Evolutionary conservation across 2,888 invertebrate genomes (phyloP), one percentile per base, ranked within the genome.

Genomic region (Cremastobaeus sp.): DNA sequence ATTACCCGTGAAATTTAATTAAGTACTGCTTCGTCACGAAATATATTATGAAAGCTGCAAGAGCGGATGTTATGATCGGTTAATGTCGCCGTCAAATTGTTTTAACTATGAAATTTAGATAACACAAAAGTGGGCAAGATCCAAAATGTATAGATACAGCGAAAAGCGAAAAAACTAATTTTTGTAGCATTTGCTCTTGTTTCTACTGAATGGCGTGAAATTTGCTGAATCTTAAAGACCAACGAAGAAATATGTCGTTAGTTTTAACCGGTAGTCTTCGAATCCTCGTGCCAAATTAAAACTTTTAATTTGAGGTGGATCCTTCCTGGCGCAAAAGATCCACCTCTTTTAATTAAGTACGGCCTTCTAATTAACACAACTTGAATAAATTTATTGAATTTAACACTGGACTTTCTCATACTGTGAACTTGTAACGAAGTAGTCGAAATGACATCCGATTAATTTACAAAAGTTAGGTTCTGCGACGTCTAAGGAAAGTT

Each of bases 361-460:
- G 35, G 54, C 70, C 60, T 52, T 74, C 64, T 55, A 74, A 74
- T 74, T 70, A 70, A 70, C 60, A 69, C 54, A 54, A 54, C 48
- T 60, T 47, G 74, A 70, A 74, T 74, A 48, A 74, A 74, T 74
- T 70, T 52, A 74, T 74, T 57, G 65, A 74, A 69, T 74, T 69
- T 74, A 73, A 73, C 66, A 60, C 62, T 65, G 45, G 69, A 69
- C 74, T 74, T 74, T 60, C 55, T 64, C 74, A 43, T 50, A 39
- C 60, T 65, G 70, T 60, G 52, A 74, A 74, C 74, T 74, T 69
- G 74, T 70, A 74, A 70, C 74, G 60, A 54, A 70, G 73, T 68
- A 62, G 62, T 62, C 66, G 62, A 50, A 50, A 28, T 74, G 74
- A 60, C 74, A 70, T 54, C 52, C 70, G 41, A 57, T 70, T 65